Evolutionary conservation across 1,140 invertebrate species (phyloP), one percentile per base, ranked within the genome.

Genomic region (Panagrolaimus sp.): DNA sequence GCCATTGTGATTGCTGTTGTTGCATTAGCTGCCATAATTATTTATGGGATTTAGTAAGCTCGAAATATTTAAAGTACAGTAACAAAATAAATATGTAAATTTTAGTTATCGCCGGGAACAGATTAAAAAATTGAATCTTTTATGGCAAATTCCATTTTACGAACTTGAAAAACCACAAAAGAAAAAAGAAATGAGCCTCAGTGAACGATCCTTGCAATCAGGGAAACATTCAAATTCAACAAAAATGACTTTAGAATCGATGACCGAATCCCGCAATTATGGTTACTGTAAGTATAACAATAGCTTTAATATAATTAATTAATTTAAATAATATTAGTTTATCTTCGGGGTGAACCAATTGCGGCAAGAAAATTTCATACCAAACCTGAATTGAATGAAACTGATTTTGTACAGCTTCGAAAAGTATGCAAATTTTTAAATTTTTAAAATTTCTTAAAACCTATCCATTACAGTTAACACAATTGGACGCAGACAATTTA

Each of bases 241-340:
- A 48, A 79, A 80, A 65, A 62, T 79, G 44, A 79, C 78, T 24
- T 64, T 82, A 9, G 72, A 79, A 44, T 82, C 64, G 4, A 52
- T 52, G 48, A 24, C 26, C 7, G 15, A 7, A 21, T 52, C 48
- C 26, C 9, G 48, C 8, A 52, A 52, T 24, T 52, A 52, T 52
- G 9, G 1, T 1, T 52, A 52, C 9, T 52, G n/a, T n/a, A n/a
- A n/a, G n/a, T n/a, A n/a, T n/a, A n/a, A n/a, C n/a, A n/a, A n/a
- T n/a, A n/a, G n/a, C n/a, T n/a, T n/a, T n/a, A n/a, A 26, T 71
- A 15, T 71, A 71, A 47, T 71, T 43, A 17, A 43, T 65, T 8
- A 44, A 69, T 21, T 73, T 69, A 15, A 14, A 70, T 2, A 17
- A 44, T 32, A 21, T 17, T 32, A 63, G 68, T 52, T 8, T 52